Base-by-base conservation (phyloP, 2,113 vertebrate genomes). In the Arenaria interpres region DNA sequence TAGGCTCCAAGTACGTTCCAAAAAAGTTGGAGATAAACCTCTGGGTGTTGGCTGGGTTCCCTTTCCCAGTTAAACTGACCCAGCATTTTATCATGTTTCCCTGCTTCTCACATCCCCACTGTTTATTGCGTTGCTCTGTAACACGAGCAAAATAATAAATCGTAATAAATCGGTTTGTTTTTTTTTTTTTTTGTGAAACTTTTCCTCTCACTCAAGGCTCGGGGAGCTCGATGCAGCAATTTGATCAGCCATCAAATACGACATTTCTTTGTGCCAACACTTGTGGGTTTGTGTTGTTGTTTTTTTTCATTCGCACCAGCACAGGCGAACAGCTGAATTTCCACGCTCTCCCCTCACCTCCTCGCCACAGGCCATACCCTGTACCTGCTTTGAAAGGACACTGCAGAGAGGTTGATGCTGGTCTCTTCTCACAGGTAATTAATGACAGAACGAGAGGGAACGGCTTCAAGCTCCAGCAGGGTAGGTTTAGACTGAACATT, bases 131-230 rank as follows among this genome's bases (percentile, higher is more conserved):
- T 7, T 39, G 41, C 22, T 32, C 32, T 21, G 53, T 14, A 80
- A 75, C 39, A n/a, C 0, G 0, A 14, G 22, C 17, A 33, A 46
- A 93, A n/a, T 3, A 45, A 82, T 18, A 54, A 54, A 67, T 8
- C 9, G 0, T 3, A 45, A 82, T 17, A 54, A 54, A 67, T 8
- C 9, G 0, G 2, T 2, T 1, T 33, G 1, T 22, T 5, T 35
- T 3, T 16, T 22, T 12, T 35, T 22, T 50, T 37, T 25, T 43
- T 24, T 62, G 9, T 4, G 7, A 50, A 91, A 87, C 35, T 43
- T 73, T 39, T 22, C 22, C 23, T n/a, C 15, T 23, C 23, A 3
- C 4, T 5, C 27, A 7, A 30, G 15, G 30, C 41, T 17, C 4
- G 10, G 23, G 21, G 35, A 60, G 54, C 35, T 73, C 12, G 45